A percentile compares a stretch with the other conserved stretches of the same genome.
Conservation (phyloP, 2,888 invertebrate genomes). For the Hydropsyche betteni region DNA sequence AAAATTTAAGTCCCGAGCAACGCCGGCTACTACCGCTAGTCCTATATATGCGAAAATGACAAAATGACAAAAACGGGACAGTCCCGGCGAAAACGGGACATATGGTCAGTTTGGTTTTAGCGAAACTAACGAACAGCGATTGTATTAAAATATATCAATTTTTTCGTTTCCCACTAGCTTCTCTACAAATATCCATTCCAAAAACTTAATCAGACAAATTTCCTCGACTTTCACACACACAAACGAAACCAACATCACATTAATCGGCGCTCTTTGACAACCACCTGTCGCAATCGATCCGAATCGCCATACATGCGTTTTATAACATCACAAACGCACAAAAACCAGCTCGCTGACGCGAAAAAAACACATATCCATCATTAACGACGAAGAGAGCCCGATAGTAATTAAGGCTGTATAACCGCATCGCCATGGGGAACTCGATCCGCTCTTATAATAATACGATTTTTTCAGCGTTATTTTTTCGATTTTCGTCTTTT, state of each 20-base stretch:
- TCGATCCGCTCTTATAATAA: slow-evolving; percentile 1
- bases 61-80: too few species aligned
- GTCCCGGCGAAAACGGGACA: too few species aligned
- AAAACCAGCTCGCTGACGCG: neutral
- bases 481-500: neutral
- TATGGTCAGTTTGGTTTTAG: too few species aligned
- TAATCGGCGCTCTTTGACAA: neutral
- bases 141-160: too few species aligned
- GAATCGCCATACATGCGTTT: slow-evolving; percentile 20
- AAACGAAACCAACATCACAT: neutral
- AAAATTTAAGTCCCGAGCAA: too few species aligned
- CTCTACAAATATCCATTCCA: too few species aligned
- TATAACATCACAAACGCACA: slow-evolving; percentile 13
- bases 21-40: too few species aligned
- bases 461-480: neutral
- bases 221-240: neutral
- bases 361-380: slow-evolving; percentile 33
- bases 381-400: slow-evolving; percentile 33
- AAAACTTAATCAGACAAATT: too few species aligned
- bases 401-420: slow-evolving; percentile 41
- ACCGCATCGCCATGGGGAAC: slow-evolving; percentile 39
- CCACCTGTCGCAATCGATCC: slow-evolving; percentile 41
- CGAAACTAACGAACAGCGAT: too few species aligned
- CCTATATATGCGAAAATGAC: too few species aligned
- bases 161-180: too few species aligned